Evolutionary conservation across 1,140 invertebrate genomes (phyloP), one percentile per base, ranked within the genome.

Genomic region (Leptopilina boulardi): DNA sequence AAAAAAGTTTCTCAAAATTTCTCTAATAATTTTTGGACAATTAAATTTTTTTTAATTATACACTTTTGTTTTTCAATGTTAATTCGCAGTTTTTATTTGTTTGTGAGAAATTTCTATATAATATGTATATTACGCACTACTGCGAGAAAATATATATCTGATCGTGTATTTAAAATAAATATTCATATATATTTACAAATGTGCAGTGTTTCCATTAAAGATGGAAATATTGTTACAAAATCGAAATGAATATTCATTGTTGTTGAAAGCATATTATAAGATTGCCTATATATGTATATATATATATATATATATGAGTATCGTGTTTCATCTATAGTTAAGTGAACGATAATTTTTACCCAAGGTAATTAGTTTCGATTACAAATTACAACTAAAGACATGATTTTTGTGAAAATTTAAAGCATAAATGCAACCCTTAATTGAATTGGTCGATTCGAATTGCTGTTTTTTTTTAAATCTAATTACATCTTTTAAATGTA

Each of bases 401-500:
- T 30, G 59, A 21, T 21, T 66, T 66, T 66, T 66, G 26, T 34
- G 59, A 23, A 30, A 66, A 66, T 23, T 23, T 30, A n/a, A 66
- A 66, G 59, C 11, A 23, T 3, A 15, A 18, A 30, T 13, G 26
- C n/a, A 30, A 66, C 13, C 23, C 21, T 9, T 66, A 66, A 66
- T 66, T 34, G 26, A 66, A 30, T 15, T 34, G 59, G 30, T 66
- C 30, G 59, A 66, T 66, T 66, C 23, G 26, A 66, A n/a, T n/a
- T n/a, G n/a, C n/a, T n/a, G 59, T 10, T 13, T 18, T 18, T n/a
- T 51, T 51, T n/a, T n/a, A n/a, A n/a, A 51, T 51, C 47, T 51
- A 15, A 15, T 51, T 6, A 51, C 26, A 66, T 66, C 26, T 34
- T 66, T 23, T 34, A 66, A 66, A 66, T 30, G 11, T n/a, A n/a